Conservation (phyloP, 92 coral and sea anemone genomes). For the Actinostola sp. region DNA sequence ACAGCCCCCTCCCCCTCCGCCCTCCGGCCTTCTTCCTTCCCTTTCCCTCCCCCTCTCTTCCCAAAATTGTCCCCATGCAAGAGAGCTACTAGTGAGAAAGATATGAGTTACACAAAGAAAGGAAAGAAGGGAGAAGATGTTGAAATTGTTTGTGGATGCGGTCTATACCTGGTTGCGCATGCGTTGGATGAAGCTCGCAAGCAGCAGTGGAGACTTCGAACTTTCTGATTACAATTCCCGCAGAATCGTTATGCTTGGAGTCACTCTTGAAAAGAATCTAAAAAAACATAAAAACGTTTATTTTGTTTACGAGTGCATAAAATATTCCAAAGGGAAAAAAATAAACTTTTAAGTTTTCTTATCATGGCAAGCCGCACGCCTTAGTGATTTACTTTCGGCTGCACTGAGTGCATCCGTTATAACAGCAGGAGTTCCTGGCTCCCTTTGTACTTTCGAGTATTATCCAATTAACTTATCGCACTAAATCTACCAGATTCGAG, state of each 20-base stretch:
- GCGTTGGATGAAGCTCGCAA: slow-evolving; percentile 12
- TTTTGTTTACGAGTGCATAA: not conserved
- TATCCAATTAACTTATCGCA: no score
- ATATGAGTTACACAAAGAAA: not conserved
- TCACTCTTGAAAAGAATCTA: slow-evolving; percentile 13
- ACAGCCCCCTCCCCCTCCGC: not conserved
- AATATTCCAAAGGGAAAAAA: not conserved
- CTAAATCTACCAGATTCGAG: no score
- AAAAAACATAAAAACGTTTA: no score
- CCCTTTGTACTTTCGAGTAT: no score
- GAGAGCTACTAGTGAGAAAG: not conserved
- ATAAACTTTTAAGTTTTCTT: not conserved
- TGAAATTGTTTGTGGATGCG: not conserved
- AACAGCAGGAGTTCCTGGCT: no score
- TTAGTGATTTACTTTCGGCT: no score
- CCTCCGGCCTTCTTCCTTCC: not conserved
- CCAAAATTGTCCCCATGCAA: no score
- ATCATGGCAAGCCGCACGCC: no score
- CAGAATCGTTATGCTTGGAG: not conserved
- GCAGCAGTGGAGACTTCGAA: slow-evolving; percentile 22
- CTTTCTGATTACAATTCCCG: slow-evolving; percentile 15
- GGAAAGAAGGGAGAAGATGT: not conserved
- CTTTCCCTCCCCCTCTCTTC: slow-evolving; percentile 1
- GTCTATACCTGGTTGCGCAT: slow-evolving; percentile 26
- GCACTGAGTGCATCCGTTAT: no score